Conservation (phyloP, 2,888 invertebrate species). For the Shargacucullia verbasci region DNA sequence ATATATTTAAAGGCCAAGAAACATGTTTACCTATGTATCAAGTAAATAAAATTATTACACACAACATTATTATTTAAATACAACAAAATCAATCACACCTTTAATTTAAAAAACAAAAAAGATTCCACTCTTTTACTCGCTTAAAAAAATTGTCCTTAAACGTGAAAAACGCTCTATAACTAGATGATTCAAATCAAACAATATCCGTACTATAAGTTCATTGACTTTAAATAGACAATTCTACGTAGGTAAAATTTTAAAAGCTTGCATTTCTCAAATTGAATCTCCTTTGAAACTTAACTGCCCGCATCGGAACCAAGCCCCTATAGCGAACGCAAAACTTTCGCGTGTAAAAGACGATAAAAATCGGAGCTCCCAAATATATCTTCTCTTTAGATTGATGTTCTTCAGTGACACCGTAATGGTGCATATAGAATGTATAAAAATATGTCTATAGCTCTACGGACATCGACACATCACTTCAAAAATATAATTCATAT, state of each 20-base stretch:
- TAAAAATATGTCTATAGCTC: conserved; percentile 3
- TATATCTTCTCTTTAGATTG: conserved; percentile 26
- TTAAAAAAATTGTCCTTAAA: too few relatives aligned
- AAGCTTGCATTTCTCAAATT: conserved; percentile 12
- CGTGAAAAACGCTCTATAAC: too few relatives aligned
- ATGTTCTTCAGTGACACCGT: conserved; percentile 29
- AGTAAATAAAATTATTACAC: too few relatives aligned
- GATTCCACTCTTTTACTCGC: too few relatives aligned
- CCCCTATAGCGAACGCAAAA: conserved; percentile 40
- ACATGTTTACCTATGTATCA: too few relatives aligned
- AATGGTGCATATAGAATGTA: neutral
- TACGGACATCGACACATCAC: conserved; percentile 39
- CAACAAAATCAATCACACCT: too few relatives aligned
- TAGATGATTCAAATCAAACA: too few relatives aligned
- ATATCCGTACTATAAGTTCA: too few relatives aligned
- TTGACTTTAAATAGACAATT: too few relatives aligned
- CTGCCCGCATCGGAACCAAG: conserved; percentile 27
- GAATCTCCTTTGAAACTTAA: conserved; percentile 10
- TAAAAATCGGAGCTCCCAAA: conserved; percentile 31
- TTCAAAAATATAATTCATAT: conserved; percentile 70
- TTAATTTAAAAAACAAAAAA: too few relatives aligned
- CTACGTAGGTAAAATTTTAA: conserved; percentile 14
- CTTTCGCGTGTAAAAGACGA: conserved; percentile 28
- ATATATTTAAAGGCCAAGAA: too few relatives aligned
- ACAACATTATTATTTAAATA: too few relatives aligned